A percentile compares a stretch with the other conserved stretches of the same genome.
Evolutionary conservation across 2,888 invertebrate genomes (phyloP).

Genomic region (Carterocephalus palaemon): DNA sequence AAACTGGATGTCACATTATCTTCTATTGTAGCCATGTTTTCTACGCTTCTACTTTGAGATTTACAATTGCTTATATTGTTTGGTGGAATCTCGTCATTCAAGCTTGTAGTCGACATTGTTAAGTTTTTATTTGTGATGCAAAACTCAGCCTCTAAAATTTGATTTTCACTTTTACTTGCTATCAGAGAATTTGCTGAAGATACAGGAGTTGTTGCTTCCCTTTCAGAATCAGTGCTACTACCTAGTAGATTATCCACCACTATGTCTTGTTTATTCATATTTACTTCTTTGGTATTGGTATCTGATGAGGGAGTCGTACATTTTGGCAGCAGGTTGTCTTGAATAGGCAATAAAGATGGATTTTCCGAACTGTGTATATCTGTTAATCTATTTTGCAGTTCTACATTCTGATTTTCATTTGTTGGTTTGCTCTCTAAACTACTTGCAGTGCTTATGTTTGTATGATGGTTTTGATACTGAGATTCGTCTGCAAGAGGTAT

Average conservation of each 20-base stretch:
- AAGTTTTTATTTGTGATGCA: constrained; percentile 35
- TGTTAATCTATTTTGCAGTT: too few species aligned
- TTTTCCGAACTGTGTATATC: neutral
- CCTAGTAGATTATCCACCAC: too few species aligned
- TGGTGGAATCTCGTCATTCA: constrained; percentile 42
- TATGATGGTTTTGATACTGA: neutral
- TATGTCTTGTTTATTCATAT: neutral
- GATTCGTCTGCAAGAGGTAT: constrained; percentile 12
- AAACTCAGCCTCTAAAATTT: constrained; percentile 3
- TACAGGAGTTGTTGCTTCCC: neutral
- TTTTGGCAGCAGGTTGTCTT: neutral
- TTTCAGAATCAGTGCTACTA: too few species aligned
- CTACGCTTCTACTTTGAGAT: constrained; percentile 57
- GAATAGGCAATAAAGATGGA: neutral
- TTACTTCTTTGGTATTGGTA: neutral
- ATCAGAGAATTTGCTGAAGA: neutral
- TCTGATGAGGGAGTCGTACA: neutral
- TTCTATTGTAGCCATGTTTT: constrained; percentile 50
- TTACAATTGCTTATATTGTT: constrained; percentile 38
- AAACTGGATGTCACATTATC: constrained; percentile 28
- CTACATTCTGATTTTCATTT: neutral
- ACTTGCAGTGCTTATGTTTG: too few species aligned
- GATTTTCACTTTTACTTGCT: neutral
- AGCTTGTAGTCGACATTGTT: constrained; percentile 55
- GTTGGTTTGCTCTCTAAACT: too few species aligned